Conservation (phyloP, 2,113 vertebrate species). For the Psammodynastes pulverulentus region DNA sequence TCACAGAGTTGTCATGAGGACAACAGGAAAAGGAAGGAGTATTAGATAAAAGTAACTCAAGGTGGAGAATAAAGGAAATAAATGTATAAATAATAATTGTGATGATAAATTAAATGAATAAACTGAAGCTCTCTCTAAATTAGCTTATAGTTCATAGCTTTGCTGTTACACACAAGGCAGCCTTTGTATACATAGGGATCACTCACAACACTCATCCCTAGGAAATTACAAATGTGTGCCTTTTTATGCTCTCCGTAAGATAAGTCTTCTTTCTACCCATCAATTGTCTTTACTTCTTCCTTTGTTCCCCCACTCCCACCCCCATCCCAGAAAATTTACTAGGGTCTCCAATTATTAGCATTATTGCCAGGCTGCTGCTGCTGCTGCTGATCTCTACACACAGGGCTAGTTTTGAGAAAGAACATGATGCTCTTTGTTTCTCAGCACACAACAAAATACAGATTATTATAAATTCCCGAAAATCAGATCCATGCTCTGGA, state of each 20-base stretch:
- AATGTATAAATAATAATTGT: background rate
- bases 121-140: background rate
- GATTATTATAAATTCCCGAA: slow-evolving; percentile 85
- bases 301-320: background rate
- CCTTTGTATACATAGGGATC: background rate
- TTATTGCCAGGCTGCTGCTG: slow-evolving; percentile 40
- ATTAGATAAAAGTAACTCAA: too few relatives aligned
- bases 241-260: background rate
- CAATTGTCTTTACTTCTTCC: background rate
- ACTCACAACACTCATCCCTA: background rate
- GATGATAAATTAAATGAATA: background rate
- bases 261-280: too few relatives aligned
- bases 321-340: background rate
- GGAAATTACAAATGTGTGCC: background rate
- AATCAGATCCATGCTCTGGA: slow-evolving; percentile 86
- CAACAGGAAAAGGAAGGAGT: background rate
- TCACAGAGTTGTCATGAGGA: background rate
- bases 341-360: slow-evolving; percentile 59
- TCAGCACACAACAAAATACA: slow-evolving; percentile 71
- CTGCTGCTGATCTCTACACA: slow-evolving; percentile 47
- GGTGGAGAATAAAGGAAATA: too few relatives aligned
- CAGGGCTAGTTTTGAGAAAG: slow-evolving; percentile 67
- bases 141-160: background rate
- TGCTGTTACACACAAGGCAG: background rate
- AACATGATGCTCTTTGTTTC: slow-evolving; percentile 63